Evolutionary conservation across 2,113 vertebrate species (phyloP), one percentile per base, ranked within the genome.

Genomic region (Caracal caracal): DNA sequence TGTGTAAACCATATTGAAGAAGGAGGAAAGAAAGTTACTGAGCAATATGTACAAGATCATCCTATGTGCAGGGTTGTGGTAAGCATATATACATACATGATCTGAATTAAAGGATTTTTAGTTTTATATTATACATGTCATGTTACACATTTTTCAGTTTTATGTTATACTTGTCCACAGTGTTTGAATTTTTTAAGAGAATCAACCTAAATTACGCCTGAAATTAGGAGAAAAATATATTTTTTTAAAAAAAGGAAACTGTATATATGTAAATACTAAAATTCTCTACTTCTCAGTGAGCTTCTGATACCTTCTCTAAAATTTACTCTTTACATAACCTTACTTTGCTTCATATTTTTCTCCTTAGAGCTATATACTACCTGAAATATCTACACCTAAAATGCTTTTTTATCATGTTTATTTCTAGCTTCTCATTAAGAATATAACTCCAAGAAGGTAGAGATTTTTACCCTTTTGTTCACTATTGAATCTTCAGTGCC

Each of bases 371-470:
- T 24, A 15, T 63, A 16, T 6, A 51, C 8, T 79, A 37, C 13
- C 5, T 47, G 70, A 92, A 88, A 47, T n/a, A 68, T 1, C 30
- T 51, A 8, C 10, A 20, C 22, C 66, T 93, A 59, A 59, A 59
- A 47, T 73, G 26, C 5, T 5, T 87, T 81, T 33, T 53, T 49
- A 53, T 33, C 0, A 0, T 78, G 0, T 65, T 87, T 56, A 40
- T 86, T 90, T 96, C 19, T 92, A 40, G 4, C 15, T 71, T 79
- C 16, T 79, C 15, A 53, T 94, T 61, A 94, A 80, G 24, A 93
- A 35, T 73, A 35, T 59, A 71, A 78, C 49, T 82, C 1, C 20
- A 89, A 7, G 11, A 56, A 88, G 7, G 8, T 28, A 88, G 9
- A 71, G 37, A 37, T 65, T 76, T 95, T 92, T 76, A 78, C 71